These are phyloP conservation scores for Symphodus melops DNA, from an alignment of 2,113 vertebrate species.

Conservation along the genomic window DNA sequence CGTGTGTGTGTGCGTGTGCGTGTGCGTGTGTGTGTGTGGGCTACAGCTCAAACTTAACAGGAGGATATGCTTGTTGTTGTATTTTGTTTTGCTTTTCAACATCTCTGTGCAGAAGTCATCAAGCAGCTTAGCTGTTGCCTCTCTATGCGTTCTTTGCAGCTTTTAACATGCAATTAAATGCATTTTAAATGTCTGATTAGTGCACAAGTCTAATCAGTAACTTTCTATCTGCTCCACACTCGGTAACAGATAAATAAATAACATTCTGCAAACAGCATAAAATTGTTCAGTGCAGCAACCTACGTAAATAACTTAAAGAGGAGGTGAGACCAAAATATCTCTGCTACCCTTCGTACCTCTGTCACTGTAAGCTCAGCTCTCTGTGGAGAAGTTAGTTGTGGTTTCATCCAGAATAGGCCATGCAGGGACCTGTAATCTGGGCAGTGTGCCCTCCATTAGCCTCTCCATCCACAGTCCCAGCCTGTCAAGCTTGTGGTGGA, in stretches of 20 bases:
- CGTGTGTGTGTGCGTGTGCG: background rate
- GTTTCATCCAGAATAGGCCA: slow-evolving; percentile 87
- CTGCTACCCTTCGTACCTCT: background rate
- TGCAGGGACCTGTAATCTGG: slow-evolving; percentile 88
- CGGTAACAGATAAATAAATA: slow-evolving; percentile 3
- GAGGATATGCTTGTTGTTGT: background rate
- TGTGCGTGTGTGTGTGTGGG: too few relatives aligned
- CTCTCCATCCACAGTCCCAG: slow-evolving; percentile 96
- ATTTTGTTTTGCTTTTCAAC: background rate
- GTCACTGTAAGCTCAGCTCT: slow-evolving; percentile 59
- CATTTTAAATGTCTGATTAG: slow-evolving; percentile 5
- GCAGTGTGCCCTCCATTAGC: slow-evolving; percentile 91
- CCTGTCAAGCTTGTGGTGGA: slow-evolving; percentile 91
- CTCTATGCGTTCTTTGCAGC: background rate
- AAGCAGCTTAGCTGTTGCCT: slow-evolving; percentile 17
- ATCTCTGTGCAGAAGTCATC: background rate
- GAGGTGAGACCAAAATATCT: slow-evolving; percentile 12
- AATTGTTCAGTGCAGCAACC: slow-evolving; percentile 9
- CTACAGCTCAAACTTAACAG: background rate
- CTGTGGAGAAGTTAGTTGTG: slow-evolving; percentile 24
- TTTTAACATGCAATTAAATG: background rate
- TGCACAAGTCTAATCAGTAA: background rate
- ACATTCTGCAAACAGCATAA: slow-evolving; percentile 20
- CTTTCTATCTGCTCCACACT: background rate
- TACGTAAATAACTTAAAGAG: slow-evolving; percentile 7